Percentiles rank a stretch among this genome's conserved stretches.
Conservation (phyloP, 2,888 invertebrate genomes). For the Sycophila texana region DNA sequence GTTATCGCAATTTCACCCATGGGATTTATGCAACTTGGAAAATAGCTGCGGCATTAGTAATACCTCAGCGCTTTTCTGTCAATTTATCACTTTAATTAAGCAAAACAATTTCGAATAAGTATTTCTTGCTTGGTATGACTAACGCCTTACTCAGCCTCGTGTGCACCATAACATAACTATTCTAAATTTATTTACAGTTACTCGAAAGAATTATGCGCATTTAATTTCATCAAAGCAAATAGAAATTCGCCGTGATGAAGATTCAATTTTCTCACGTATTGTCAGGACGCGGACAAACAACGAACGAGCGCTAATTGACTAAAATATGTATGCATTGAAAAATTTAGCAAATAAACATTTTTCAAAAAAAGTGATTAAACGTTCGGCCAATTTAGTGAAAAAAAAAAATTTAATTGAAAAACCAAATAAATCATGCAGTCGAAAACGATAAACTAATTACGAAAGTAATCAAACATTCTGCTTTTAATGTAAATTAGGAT, state of each 20-base stretch:
- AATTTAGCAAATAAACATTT: too few species aligned
- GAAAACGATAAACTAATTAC: too few species aligned
- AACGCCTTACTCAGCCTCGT: neutral
- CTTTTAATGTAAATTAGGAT: too few species aligned
- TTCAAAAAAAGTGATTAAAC: too few species aligned
- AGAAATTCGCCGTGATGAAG: neutral
- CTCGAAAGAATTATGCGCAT: neutral
- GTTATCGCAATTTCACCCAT: neutral
- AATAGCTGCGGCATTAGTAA: neutral
- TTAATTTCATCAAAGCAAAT: slow-evolving; percentile 13
- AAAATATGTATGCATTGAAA: too few species aligned
- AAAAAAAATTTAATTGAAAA: too few species aligned
- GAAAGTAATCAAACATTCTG: too few species aligned
- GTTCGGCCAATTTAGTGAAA: too few species aligned
- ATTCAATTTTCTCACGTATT: too few species aligned
- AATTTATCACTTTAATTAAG: slow-evolving; percentile 8
- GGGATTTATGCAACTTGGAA: neutral
- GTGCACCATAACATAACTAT: neutral
- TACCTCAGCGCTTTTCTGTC: neutral
- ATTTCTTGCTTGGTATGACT: neutral
- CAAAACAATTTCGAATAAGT: slow-evolving; percentile 4
- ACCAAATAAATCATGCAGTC: too few species aligned
- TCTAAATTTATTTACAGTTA: neutral
- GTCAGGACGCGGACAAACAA: too few species aligned
- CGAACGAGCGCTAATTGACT: too few species aligned